These are phyloP conservation scores for Drosophila antonietae DNA, from an alignment of 2,888 invertebrate genomes.

Conservation along the genomic window DNA sequence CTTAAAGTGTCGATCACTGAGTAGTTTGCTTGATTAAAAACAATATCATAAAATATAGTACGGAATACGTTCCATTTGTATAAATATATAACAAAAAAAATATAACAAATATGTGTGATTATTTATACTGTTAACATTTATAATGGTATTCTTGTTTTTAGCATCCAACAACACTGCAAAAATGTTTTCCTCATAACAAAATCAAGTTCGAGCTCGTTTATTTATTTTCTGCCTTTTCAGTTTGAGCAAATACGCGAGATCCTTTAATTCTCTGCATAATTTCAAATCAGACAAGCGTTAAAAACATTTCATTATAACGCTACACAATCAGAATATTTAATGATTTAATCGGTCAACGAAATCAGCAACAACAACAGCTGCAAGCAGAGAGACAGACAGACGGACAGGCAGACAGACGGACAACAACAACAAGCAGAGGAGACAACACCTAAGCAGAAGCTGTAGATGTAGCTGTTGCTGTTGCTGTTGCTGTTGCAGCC, in stretches of 20 bases:
- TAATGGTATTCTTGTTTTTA: background rate
- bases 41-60: too few species aligned
- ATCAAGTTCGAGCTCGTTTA: slow-evolving; percentile 13
- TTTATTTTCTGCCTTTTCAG: background rate
- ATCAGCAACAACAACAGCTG: slow-evolving; percentile 56
- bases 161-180: slow-evolving; percentile 14
- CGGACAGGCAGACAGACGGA: slow-evolving; percentile 25
- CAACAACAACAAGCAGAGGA: slow-evolving; percentile 31
- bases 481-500: slow-evolving; percentile 14
- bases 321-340: slow-evolving; percentile 84
- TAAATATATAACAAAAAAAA: too few species aligned
- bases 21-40: background rate
- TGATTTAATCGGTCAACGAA: slow-evolving; percentile 80
- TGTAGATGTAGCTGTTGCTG: background rate
- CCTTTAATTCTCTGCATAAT: slow-evolving; percentile 84
- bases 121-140: background rate
- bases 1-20: background rate
- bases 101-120: too few species aligned
- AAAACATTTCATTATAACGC: slow-evolving; percentile 84
- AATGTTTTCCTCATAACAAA: slow-evolving; percentile 53
- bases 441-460: slow-evolving; percentile 72
- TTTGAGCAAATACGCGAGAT: slow-evolving; percentile 66
- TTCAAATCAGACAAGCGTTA: slow-evolving; percentile 84
- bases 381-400: slow-evolving; percentile 15
- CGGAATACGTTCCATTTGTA: too few species aligned